These are phyloP conservation scores for Matsumyia berberina DNA, from an alignment of 2,888 invertebrate genomes.

Conservation along the genomic window DNA sequence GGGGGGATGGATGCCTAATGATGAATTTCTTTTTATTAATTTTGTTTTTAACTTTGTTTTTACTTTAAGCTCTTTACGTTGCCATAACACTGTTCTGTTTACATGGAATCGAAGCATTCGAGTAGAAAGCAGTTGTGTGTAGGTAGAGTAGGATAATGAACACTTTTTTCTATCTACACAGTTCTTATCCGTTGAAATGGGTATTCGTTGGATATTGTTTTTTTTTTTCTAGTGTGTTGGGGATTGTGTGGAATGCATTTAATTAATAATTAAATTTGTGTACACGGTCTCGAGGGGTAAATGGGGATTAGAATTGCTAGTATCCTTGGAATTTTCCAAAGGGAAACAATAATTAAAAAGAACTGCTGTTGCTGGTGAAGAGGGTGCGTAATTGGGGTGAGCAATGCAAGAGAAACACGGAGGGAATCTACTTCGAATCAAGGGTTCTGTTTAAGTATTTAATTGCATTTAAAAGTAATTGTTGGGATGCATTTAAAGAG, in stretches of 20 bases:
- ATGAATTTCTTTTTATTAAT: slow-evolving; percentile 2
- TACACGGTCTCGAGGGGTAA: not conserved
- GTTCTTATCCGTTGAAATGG: slow-evolving; percentile 12
- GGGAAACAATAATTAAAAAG: slow-evolving; percentile 15
- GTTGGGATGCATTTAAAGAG: not conserved
- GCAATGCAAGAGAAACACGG: not conserved
- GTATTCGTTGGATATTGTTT: slow-evolving; percentile 2
- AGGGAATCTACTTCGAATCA: not conserved
- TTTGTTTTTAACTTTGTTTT: slow-evolving; percentile 4
- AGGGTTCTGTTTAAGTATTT: not conserved
- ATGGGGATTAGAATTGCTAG: not conserved
- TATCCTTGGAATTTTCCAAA: slow-evolving; percentile 23
- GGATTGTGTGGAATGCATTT: slow-evolving; percentile 31
- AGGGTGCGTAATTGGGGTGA: not conserved
- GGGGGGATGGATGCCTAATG: slow-evolving; percentile 10
- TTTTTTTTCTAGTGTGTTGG: not conserved
- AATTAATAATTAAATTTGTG: slow-evolving; percentile 47
- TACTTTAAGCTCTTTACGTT: slow-evolving; percentile 13
- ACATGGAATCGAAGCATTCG: slow-evolving; percentile 2
- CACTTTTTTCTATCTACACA: not conserved
- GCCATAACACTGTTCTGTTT: slow-evolving; percentile 18
- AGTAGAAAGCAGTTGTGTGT: slow-evolving; percentile 13
- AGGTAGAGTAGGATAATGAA: not conserved
- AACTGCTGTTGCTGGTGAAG: not conserved
- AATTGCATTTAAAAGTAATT: slow-evolving; percentile 1